Evolutionary conservation across 2,797 vertebrate genomes (phyloP).

Genomic region (Acestrorhynchus altus): DNA sequence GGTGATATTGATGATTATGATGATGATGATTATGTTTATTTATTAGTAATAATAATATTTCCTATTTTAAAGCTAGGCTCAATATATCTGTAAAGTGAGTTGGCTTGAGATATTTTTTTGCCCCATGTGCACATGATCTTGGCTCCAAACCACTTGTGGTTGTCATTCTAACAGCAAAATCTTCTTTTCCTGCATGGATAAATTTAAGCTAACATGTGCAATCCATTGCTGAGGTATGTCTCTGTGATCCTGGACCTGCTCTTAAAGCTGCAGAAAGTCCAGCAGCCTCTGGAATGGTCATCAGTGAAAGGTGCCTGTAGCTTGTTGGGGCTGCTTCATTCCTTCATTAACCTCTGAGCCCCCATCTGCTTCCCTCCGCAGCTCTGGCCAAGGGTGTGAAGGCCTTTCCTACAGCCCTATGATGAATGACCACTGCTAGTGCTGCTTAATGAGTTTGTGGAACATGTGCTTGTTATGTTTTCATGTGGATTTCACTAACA

Average conservation of each 20-base stretch:
- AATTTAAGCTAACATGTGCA: conserved; percentile 45
- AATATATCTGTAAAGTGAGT: conserved; percentile 8
- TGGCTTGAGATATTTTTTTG: not conserved
- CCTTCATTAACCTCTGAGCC: conserved; percentile 61
- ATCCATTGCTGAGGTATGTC: conserved; percentile 44
- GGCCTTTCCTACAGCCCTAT: conserved; percentile 67
- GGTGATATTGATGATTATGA: no score
- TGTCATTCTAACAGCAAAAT: conserved; percentile 31
- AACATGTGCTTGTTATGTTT: conserved; percentile 71
- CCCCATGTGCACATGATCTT: conserved; percentile 27
- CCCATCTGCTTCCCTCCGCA: conserved; percentile 49
- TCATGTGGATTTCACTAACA: conserved; percentile 67
- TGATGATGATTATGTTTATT: no score
- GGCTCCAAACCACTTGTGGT: conserved; percentile 39
- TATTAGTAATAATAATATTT: no score
- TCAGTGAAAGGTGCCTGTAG: conserved; percentile 52
- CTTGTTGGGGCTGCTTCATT: conserved; percentile 49
- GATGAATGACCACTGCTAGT: conserved; percentile 73
- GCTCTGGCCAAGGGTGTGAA: conserved; percentile 58
- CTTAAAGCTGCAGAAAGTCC: conserved; percentile 41
- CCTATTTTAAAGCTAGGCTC: conserved; percentile 18
- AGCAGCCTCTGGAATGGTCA: conserved; percentile 54
- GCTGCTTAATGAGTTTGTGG: conserved; percentile 68
- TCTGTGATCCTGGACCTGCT: conserved; percentile 44
- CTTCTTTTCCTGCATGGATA: conserved; percentile 31